Evolutionary conservation across 2,888 invertebrate species (phyloP).

Genomic region (Leptopilina syphax): DNA sequence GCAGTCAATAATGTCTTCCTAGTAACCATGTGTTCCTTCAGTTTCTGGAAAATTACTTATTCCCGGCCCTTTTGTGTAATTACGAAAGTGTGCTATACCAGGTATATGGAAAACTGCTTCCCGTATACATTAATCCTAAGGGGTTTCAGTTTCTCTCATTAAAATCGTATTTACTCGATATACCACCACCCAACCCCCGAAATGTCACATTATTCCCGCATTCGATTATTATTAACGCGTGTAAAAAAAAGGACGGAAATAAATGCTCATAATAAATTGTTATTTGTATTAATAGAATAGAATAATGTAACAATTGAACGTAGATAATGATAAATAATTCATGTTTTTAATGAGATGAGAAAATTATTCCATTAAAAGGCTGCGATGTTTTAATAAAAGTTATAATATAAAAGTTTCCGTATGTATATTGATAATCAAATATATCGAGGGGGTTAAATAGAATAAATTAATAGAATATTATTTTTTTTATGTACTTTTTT

Average conservation of each 20-base stretch:
- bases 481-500: no score
- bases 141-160: constrained; percentile 43
- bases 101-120: constrained; percentile 20
- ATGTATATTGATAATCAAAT: no score
- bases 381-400: no score
- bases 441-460: no score
- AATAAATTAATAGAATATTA: no score
- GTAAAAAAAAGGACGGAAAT: neutral
- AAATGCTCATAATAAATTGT: constrained; percentile 27
- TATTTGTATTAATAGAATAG: neutral
- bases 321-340: no score
- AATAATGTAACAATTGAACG: no score
- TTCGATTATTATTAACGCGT: constrained; percentile 1
- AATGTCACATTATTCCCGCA: constrained; percentile 24
- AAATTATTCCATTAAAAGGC: no score
- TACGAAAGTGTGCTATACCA: constrained; percentile 41
- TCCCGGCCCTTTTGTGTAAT: constrained; percentile 40
- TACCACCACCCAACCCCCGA: constrained; percentile 22
- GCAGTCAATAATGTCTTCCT: constrained; percentile 42
- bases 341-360: no score
- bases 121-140: constrained; percentile 43
- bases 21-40: constrained; percentile 44
- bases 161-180: constrained; percentile 45
- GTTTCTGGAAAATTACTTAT: constrained; percentile 47
- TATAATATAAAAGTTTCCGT: no score